Conservation (phyloP, 2,888 invertebrate species). For the Nomada hirtipes region DNA sequence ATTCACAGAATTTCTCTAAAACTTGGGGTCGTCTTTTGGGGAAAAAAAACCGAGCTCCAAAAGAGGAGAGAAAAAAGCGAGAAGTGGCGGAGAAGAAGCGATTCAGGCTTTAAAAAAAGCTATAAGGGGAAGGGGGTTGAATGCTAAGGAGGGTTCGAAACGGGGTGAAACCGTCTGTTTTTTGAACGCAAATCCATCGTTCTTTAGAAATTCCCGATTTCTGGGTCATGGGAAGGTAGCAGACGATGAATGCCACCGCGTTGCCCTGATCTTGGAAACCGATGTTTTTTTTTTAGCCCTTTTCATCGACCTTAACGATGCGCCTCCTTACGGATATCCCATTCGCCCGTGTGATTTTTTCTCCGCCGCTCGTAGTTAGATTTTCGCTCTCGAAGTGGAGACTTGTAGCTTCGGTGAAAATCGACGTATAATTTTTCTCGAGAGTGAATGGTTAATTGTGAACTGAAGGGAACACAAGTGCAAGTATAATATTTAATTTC, state of each 20-base stretch:
- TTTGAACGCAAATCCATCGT: constrained; percentile 77
- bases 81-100: constrained; percentile 62
- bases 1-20: constrained; percentile 79
- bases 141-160: constrained; percentile 72
- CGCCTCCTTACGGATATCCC: constrained; percentile 25
- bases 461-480: background rate
- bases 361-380: constrained; percentile 54
- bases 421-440: background rate
- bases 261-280: constrained; percentile 81
- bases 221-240: constrained; percentile 83
- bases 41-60: background rate
- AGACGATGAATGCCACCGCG: constrained; percentile 64
- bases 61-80: constrained; percentile 38
- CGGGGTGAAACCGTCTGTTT: constrained; percentile 79
- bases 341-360: constrained; percentile 48
- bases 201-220: constrained; percentile 81
- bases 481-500: background rate
- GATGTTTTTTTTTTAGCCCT: constrained; percentile 74
- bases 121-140: constrained; percentile 50
- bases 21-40: constrained; percentile 66
- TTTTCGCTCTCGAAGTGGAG: constrained; percentile 54
- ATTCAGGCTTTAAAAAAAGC: constrained; percentile 67
- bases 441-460: constrained; percentile 11
- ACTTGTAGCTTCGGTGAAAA: constrained; percentile 58
- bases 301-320: constrained; percentile 21